Base-by-base conservation (phyloP, 1,140 invertebrate species). In the Bombus impatiens region DNA sequence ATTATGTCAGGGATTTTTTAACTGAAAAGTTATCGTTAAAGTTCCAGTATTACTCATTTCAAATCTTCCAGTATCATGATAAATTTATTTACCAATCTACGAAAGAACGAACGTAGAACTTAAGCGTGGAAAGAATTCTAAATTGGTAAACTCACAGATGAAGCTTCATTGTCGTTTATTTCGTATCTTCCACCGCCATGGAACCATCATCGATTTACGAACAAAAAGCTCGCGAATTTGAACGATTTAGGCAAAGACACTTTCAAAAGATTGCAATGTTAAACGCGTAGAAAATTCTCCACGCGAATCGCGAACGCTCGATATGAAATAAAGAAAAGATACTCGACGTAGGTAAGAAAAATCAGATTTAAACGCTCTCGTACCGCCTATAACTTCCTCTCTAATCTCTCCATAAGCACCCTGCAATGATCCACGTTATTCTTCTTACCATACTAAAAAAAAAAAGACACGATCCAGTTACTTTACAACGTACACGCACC, bases 401-500 rank as follows among this genome's bases (percentile, higher is more conserved):
- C 10, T 72, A 42, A 72, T 72, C 37, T 40, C 40, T 15, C 40
- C 6, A 37, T n/a, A 42, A 42, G 5, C 9, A 71, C 40, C 37
- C 0, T 28, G 25, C 37, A n/a, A 47, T 8, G n/a, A n/a, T 74
- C 42, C 42, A 32, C 15, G 42, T 1, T 32, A 22, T 32, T 44
- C 42, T 44, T 3, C 12, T 44, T n/a, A 32, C 15, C 15, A 13
- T 8, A 40, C 2, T 1, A 25, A 2, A 35, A 71, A 65, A 42
- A 42, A 42, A 32, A 32, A 32, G 9, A 12, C 5, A 65, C 76
- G 76, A 78, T 78, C 57, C 37, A 62, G 57, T 78, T 78, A 40
- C 40, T 78, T 42, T 62, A 10, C 40, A 47, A 53, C 57, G 57
- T 59, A 59, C n/a, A 35, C 37, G 1, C n/a, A 32, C 65, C 62